Base-by-base conservation (phyloP, 1,140 invertebrate species). In the Cecropterus lyciades region DNA sequence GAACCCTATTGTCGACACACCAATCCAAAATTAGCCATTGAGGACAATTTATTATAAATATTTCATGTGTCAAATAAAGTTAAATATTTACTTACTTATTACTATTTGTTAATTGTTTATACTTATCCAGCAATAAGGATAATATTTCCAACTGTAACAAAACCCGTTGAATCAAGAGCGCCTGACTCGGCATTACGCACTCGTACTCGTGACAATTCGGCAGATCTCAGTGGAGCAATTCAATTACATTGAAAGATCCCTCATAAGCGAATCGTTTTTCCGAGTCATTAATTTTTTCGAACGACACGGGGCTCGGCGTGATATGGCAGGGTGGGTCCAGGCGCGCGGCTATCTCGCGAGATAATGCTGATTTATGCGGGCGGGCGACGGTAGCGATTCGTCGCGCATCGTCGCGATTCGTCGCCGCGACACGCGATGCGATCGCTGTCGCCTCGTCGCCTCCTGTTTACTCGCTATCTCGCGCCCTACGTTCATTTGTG, bases 241-340 rank as follows among this genome's bases (percentile, higher is more conserved):
- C 89, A 92, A 92, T 91, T 91, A 91, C 86, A 91, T 84, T 84
- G 85, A 89, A 86, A 89, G 87, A 90, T 90, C 87, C 87, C 89
- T 90, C 89, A 92, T 92, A 92, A 90, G 87, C 86, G 87, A 89
- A 89, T 89, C 87, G 86, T 92, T 92, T 90, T 92, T 92, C 89
- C 89, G 85, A 83, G 87, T 87, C 89, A 92, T 92, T 90, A 90
- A 92, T 89, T 90, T 92, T 92, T 92, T 89, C 80, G 80, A 90
- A 92, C 87, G 89, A 89, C 87, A 89, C 85, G 77, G 82, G 84
- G 79, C 82, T 73, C 75, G 72, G 82, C 81, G 84, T 80, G 89
- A 89, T 89, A 89, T 74, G 82, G 84, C 85, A 79, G 88, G 89
- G 89, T 82, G 85, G 83, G 85, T 83, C 82, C 82, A 75, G 72